These are phyloP conservation scores for Epinotia demarniana DNA, from an alignment of 2,888 invertebrate genomes.

Conservation along the genomic window DNA sequence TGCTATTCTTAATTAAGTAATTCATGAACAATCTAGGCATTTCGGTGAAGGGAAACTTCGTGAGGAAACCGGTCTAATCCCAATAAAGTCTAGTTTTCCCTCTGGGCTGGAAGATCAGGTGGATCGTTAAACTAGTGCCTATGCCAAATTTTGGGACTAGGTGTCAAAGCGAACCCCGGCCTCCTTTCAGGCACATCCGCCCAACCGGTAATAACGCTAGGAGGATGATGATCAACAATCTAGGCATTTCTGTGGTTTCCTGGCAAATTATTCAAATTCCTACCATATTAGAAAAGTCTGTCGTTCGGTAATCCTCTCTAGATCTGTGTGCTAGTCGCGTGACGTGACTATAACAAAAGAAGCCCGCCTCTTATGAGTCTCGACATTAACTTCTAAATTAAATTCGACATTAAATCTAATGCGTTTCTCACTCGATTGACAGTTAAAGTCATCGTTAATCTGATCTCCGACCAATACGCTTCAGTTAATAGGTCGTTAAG, in stretches of 20 bases:
- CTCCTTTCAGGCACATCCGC: too few species aligned
- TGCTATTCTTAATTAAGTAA: neutral
- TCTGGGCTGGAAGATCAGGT: too few species aligned
- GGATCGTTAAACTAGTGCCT: too few species aligned
- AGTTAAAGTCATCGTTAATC: slow-evolving; percentile 13
- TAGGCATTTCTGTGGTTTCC: too few species aligned
- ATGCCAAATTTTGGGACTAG: too few species aligned
- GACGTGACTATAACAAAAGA: neutral
- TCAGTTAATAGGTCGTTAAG: slow-evolving; percentile 32
- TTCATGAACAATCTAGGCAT: neutral
- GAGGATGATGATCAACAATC: neutral
- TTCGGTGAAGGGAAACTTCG: too few species aligned
- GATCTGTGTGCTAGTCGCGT: too few species aligned
- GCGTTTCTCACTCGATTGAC: slow-evolving; percentile 21
- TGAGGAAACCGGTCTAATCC: too few species aligned
- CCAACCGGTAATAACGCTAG: too few species aligned
- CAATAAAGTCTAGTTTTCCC: too few species aligned
- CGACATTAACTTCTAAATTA: neutral
- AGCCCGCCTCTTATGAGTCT: neutral
- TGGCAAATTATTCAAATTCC: neutral
- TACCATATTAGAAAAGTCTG: neutral
- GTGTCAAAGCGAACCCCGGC: too few species aligned
- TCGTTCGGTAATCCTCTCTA: too few species aligned
- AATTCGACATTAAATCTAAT: slow-evolving; percentile 10
- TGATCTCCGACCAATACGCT: slow-evolving; percentile 20